These are phyloP conservation scores for Parus major DNA, from an alignment of 2,113 vertebrate species.

Conservation along the genomic window DNA sequence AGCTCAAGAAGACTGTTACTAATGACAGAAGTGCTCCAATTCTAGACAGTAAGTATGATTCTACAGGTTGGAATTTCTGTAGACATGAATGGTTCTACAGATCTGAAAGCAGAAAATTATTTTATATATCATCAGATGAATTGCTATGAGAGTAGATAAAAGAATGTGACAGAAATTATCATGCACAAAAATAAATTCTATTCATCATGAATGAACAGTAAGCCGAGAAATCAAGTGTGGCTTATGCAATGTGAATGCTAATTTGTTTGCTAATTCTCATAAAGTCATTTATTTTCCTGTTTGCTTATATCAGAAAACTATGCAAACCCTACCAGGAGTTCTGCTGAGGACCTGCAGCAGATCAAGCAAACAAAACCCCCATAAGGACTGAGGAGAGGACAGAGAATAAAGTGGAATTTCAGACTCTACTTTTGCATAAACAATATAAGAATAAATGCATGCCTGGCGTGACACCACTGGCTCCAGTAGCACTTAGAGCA, in stretches of 20 bases:
- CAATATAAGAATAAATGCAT: neutral
- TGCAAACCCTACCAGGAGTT: neutral
- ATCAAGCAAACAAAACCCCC: neutral
- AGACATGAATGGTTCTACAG: neutral
- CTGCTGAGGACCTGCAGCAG: neutral
- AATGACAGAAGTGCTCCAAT: constrained; percentile 90
- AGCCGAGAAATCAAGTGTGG: neutral
- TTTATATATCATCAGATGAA: neutral
- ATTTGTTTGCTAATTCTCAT: neutral
- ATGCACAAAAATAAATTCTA: neutral
- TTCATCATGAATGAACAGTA: neutral
- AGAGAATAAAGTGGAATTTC: neutral
- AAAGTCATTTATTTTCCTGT: neutral
- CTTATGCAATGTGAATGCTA: neutral
- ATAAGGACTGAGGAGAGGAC: neutral
- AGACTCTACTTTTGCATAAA: neutral
- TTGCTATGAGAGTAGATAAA: neutral
- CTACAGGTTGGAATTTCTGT: neutral
- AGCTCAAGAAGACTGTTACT: constrained; percentile 92
- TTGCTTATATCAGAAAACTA: neutral
- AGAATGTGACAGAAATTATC: neutral
- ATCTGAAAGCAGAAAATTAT: neutral
- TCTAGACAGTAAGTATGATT: constrained; percentile 87
- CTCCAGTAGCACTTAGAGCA: neutral
- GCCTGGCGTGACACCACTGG: neutral